Evolutionary conservation across 2,113 vertebrate species (phyloP), one percentile per base, ranked within the genome.

Genomic region (Epinephelus lanceolatus): DNA sequence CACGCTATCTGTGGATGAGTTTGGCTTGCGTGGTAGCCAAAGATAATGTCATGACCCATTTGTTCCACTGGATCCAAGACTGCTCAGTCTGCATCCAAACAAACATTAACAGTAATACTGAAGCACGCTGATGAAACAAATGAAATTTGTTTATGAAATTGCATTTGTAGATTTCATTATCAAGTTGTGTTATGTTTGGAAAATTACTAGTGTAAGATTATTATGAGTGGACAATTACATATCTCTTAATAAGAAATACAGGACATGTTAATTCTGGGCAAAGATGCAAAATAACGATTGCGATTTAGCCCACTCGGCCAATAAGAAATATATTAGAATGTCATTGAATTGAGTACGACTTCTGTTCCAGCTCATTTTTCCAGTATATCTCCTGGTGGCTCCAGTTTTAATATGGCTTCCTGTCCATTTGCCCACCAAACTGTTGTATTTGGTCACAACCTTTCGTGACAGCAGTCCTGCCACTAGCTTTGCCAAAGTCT

Each of bases 31-130:
- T n/a, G 62, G 25, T 70, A 80, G 92, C 92, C 91, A 93, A 90
- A 89, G 82, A 89, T 90, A 92, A 93, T 91, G 88, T 93, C 88
- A 91, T 91, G 87, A 94, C 86, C 91, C 89, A 92, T 82, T 94
- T 94, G 87, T 84, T 91, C 68, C 71, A 71, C 37, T 71, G 81
- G 62, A 81, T 86, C 78, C 67, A 81, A 80, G 68, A 70, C 67
- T 53, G 68, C 52, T 76, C 80, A 60, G 70, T 69, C 33, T 86
- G 74, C 33, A 74, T 82, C 63, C 57, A 63, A 84, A 78, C 65
- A 80, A 83, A 78, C 6, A 77, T 56, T 25, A 78, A 75, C 51
- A 30, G 51, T 70, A n/a, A 27, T 57, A 68, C 57, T 79, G 47
- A 45, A 42, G 78, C 65, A 66, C 37, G 47, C 0, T 33, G 18